These are phyloP conservation scores for Pelmatolapia mariae DNA, from an alignment of 2,113 vertebrate species.

Conservation along the genomic window DNA sequence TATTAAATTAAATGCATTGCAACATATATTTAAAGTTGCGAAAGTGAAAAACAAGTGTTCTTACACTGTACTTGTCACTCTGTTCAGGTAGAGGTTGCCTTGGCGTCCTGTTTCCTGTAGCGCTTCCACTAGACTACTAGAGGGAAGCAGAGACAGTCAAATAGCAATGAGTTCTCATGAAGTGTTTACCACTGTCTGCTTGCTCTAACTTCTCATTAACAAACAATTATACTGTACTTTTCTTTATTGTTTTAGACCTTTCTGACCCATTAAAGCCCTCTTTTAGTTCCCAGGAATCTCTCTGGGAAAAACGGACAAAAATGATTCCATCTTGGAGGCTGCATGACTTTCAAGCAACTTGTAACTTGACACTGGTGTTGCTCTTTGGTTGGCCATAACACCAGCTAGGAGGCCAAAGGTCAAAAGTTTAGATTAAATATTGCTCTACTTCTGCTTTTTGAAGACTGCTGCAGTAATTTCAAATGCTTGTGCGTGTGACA, in stretches of 20 bases:
- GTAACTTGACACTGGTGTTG: neutral
- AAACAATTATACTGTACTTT: neutral
- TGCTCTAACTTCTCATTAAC: rapidly evolving
- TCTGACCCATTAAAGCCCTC: rapidly evolving
- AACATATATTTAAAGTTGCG: neutral
- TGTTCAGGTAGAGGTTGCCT: rapidly evolving
- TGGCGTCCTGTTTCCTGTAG: rapidly evolving
- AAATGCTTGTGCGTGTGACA: too few species aligned
- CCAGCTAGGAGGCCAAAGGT: neutral
- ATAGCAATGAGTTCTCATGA: neutral
- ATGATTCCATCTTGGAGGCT: rapidly evolving
- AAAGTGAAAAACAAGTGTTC: rapidly evolving
- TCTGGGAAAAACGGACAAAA: neutral
- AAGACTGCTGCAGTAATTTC: too few species aligned
- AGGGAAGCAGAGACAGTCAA: neutral
- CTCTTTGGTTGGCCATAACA: rapidly evolving
- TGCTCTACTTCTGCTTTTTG: neutral
- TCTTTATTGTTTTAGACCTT: neutral
- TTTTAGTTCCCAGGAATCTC: neutral
- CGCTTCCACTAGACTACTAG: neutral
- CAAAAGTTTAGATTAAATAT: neutral
- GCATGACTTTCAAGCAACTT: neutral
- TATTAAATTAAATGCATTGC: neutral
- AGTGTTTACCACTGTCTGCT: neutral
- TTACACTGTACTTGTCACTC: neutral